A percentile compares a stretch with the other conserved stretches of the same genome.
These are phyloP conservation scores for Gymnocheta viridis DNA, from an alignment of 2,888 invertebrate species.

Conservation along the genomic window DNA sequence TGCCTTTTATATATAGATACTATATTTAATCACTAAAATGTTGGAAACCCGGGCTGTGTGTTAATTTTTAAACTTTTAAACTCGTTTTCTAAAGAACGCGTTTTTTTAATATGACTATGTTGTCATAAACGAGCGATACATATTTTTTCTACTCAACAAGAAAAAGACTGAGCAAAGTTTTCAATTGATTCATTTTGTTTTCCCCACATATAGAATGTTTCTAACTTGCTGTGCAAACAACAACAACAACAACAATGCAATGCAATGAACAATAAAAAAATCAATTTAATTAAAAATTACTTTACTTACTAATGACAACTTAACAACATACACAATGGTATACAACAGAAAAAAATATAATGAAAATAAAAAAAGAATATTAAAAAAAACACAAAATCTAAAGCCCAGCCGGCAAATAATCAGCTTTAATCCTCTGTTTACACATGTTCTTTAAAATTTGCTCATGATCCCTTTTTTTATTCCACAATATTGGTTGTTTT, in stretches of 20 bases:
- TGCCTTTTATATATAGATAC: too few species aligned
- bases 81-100: too few species aligned
- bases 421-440: slow-evolving; percentile 75
- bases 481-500: slow-evolving; percentile 40
- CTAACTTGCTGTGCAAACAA: slow-evolving; percentile 19
- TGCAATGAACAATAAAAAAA: slow-evolving; percentile 69
- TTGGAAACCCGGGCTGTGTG: too few species aligned
- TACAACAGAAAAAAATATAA: too few species aligned
- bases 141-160: too few species aligned
- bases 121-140: too few species aligned
- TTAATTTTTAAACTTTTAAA: too few species aligned
- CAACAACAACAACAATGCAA: too few species aligned
- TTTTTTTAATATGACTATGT: too few species aligned
- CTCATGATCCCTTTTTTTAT: slow-evolving; percentile 57
- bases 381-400: slow-evolving; percentile 31
- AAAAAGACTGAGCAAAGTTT: background rate
- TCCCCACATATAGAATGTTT: background rate
- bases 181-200: background rate
- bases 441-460: slow-evolving; percentile 66
- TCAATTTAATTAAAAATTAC: slow-evolving; percentile 74
- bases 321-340: slow-evolving; percentile 34
- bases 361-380: too few species aligned
- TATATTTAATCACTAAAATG: too few species aligned
- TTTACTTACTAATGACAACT: slow-evolving; percentile 62
- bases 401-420: slow-evolving; percentile 69